Conservation (phyloP, 2,888 invertebrate species). For the Heliconius ethilla region DNA sequence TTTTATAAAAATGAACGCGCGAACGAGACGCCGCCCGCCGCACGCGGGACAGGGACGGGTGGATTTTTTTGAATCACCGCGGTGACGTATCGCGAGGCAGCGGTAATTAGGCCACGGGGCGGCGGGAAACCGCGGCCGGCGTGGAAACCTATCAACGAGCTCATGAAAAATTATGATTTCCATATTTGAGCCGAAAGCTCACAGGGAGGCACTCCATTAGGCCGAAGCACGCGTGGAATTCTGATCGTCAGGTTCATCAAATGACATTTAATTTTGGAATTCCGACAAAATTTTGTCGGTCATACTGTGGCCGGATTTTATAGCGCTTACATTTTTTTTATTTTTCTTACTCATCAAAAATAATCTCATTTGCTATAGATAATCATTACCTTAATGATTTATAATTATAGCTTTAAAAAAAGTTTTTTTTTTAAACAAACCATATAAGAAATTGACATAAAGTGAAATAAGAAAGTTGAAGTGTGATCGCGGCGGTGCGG, state of each 20-base stretch:
- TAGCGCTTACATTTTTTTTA: neutral
- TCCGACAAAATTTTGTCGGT: constrained; percentile 11
- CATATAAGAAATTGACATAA: constrained; percentile 45
- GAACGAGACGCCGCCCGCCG: constrained; percentile 67
- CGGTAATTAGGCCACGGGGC: constrained; percentile 81
- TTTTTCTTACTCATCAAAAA: too few relatives aligned
- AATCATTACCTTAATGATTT: neutral
- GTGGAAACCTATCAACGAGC: constrained; percentile 82
- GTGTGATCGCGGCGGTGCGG: constrained; percentile 56
- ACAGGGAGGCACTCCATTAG: constrained; percentile 72
- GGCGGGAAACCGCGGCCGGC: constrained; percentile 79
- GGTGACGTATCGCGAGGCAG: constrained; percentile 80
- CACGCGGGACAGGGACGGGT: constrained; percentile 73
- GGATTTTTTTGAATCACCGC: constrained; percentile 79
- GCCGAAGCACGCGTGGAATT: constrained; percentile 65
- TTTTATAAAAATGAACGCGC: constrained; percentile 80
- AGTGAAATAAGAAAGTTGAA: constrained; percentile 39
- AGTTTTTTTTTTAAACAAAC: neutral
- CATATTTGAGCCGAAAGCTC: constrained; percentile 67
- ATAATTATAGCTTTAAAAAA: neutral
- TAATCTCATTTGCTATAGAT: neutral
- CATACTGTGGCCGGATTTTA: neutral
- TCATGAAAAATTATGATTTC: constrained; percentile 82
- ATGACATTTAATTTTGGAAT: constrained; percentile 50
- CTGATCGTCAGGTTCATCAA: constrained; percentile 55